Percentiles rank a stretch among this genome's conserved stretches.
Conservation (phyloP, 2,113 vertebrate genomes). For the Percina caprodes region DNA sequence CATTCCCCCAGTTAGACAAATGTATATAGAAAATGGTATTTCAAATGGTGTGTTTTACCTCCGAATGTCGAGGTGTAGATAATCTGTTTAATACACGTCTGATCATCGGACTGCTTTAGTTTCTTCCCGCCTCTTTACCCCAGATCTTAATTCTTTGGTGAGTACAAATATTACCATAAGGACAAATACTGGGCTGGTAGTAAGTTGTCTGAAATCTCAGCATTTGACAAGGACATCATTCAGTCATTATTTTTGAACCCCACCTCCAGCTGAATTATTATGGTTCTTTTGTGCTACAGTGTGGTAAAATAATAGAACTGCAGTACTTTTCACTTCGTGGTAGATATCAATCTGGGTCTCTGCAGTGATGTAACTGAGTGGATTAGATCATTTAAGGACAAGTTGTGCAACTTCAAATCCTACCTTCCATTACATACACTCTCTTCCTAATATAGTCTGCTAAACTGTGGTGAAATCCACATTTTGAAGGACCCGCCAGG, state of each 20-base stretch:
- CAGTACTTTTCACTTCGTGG: background rate
- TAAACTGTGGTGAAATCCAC: conserved; percentile 43
- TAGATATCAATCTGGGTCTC: conserved; percentile 32
- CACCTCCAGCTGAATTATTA: background rate
- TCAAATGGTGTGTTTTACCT: too few relatives aligned
- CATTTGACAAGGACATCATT: background rate
- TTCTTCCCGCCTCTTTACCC: too few relatives aligned
- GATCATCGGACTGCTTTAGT: too few relatives aligned
- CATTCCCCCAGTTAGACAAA: too few relatives aligned
- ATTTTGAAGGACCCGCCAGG: conserved; percentile 41
- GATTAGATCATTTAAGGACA: conserved; percentile 50
- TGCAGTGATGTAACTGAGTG: conserved; percentile 27
- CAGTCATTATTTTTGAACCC: conserved; percentile 7
- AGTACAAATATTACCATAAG: background rate
- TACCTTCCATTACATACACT: conserved; percentile 23
- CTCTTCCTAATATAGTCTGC: background rate
- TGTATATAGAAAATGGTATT: too few relatives aligned
- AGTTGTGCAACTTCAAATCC: conserved; percentile 39
- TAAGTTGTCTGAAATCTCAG: background rate
- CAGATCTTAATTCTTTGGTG: too few relatives aligned
- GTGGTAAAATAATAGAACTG: conserved; percentile 35
- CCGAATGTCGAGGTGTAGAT: too few relatives aligned
- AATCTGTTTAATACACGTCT: too few relatives aligned
- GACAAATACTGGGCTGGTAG: background rate
- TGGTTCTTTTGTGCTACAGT: conserved; percentile 16